phyloP scores from a whole-genome alignment of 2,113 vertebrate genomes.

The Oceanites oceanicus region DNA sequence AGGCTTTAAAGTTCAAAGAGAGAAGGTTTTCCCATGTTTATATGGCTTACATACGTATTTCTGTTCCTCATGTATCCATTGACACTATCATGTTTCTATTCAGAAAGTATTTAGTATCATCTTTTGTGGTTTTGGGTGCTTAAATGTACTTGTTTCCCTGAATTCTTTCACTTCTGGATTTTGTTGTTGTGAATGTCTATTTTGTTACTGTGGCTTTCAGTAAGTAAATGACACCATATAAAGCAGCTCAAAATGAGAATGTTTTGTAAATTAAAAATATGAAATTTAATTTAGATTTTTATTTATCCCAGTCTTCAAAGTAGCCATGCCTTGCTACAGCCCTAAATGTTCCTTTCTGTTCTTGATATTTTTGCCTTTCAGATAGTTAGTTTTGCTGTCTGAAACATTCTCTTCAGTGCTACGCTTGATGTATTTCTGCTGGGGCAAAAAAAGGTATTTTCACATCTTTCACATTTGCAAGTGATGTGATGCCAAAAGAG shows the following conservation, averaged over 20 bases:
- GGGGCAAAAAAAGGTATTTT: constrained; percentile 26
- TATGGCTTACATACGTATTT: background rate
- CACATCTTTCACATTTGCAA: constrained; percentile 52
- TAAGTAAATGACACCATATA: background rate
- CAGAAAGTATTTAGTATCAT: background rate
- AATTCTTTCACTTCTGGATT: background rate
- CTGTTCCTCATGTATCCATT: background rate
- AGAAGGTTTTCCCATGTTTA: background rate
- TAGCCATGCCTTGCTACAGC: background rate
- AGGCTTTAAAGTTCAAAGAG: background rate
- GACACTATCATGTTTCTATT: background rate
- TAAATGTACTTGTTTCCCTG: background rate
- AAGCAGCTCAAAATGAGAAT: background rate
- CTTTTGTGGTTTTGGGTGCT: background rate
- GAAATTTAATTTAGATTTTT: background rate
- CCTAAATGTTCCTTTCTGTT: background rate
- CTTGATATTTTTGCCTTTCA: background rate
- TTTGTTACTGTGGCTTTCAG: background rate
- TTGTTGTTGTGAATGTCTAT: background rate
- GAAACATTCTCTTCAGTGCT: background rate
- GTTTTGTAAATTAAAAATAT: background rate
- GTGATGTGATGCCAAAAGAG: background rate
- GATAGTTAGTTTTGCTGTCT: background rate
- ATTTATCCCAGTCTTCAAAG: background rate
- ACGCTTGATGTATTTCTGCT: constrained; percentile 11